A percentile compares a stretch with the other conserved stretches of the same genome.
phyloP scores from a whole-genome alignment of 1,140 invertebrate species.

The Tribolium castaneum region DNA sequence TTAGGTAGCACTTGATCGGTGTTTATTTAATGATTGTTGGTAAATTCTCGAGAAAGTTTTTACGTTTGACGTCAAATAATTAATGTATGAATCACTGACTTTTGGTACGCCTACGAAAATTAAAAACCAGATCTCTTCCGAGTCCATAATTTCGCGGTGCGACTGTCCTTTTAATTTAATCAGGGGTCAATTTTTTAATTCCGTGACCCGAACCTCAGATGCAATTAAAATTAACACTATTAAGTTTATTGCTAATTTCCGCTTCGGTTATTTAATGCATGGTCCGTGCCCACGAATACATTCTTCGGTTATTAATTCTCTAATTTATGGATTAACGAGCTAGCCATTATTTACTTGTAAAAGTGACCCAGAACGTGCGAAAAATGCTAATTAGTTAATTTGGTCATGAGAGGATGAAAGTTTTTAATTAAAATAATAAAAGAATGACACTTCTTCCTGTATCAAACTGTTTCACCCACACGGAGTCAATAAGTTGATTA shows the following conservation, averaged over 20 bases:
- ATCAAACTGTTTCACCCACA: conserved; percentile 7
- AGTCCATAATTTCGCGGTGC: conserved; percentile 1
- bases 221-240: conserved; percentile 17
- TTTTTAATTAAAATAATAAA: neutral
- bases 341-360: neutral
- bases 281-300: conserved; percentile 2
- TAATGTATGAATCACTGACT: neutral
- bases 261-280: conserved; percentile 5
- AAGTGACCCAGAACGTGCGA: conserved; percentile 6
- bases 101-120: neutral
- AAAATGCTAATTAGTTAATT: conserved; percentile 5
- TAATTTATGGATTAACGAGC: neutral
- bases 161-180: conserved; percentile 12
- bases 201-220: conserved; percentile 7
- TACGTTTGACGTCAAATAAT: neutral
- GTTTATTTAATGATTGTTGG: neutral
- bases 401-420: neutral
- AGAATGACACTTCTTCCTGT: conserved; percentile 2
- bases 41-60: neutral
- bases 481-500: conserved; percentile 7
- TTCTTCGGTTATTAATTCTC: neutral
- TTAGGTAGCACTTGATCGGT: neutral
- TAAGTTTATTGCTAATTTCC: conserved; percentile 24
- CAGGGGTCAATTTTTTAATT: conserved; percentile 10
- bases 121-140: neutral